These are phyloP conservation scores for Oreotrochilus melanogaster DNA, from an alignment of 2,113 vertebrate genomes.

Conservation along the genomic window DNA sequence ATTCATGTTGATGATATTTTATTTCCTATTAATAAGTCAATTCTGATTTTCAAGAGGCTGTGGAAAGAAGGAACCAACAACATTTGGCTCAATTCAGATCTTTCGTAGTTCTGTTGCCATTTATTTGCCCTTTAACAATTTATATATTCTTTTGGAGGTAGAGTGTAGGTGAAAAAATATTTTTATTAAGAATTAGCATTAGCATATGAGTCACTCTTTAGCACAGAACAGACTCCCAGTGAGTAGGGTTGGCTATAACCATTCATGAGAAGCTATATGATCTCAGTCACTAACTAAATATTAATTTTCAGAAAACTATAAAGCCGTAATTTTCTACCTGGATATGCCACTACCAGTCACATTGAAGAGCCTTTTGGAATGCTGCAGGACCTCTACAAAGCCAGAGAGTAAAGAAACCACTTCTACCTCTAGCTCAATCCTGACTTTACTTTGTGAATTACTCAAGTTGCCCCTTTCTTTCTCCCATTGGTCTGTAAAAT, in stretches of 20 bases:
- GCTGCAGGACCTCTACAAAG: neutral
- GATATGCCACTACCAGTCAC: neutral
- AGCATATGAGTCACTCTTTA: neutral
- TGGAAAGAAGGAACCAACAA: conserved; percentile 32
- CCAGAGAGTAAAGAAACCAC: neutral
- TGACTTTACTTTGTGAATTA: neutral
- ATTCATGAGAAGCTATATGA: neutral
- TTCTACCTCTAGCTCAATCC: neutral
- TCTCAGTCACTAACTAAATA: neutral
- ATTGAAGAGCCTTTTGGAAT: neutral
- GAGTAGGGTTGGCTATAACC: neutral
- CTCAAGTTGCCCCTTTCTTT: neutral
- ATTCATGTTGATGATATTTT: conserved; percentile 72
- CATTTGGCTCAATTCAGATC: neutral
- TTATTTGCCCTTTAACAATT: neutral
- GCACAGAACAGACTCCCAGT: neutral
- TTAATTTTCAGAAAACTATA: neutral
- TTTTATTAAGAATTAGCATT: neutral
- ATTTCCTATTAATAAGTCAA: conserved; percentile 67
- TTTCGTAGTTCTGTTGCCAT: neutral
- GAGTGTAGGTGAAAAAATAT: neutral
- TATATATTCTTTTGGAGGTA: neutral
- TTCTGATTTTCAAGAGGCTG: conserved; percentile 51
- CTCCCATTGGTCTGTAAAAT: neutral
- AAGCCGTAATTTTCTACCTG: neutral